Percentiles rank a stretch among this genome's conserved stretches.
Conservation (phyloP, 2,113 vertebrate genomes). For the Petroica traversi region DNA sequence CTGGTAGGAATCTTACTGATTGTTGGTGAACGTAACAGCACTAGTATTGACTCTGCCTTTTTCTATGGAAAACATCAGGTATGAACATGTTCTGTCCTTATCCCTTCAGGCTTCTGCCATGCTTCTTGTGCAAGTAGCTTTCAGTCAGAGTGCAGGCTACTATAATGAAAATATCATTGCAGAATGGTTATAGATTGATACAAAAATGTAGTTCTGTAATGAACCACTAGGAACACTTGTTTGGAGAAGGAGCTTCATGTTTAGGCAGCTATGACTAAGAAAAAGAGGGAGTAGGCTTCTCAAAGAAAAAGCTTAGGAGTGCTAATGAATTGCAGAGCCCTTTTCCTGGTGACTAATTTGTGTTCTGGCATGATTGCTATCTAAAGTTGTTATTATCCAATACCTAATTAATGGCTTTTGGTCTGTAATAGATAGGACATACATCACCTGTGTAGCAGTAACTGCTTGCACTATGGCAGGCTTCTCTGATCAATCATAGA, state of each 20-base stretch:
- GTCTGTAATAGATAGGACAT: not conserved
- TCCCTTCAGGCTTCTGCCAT: not conserved
- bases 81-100: not conserved
- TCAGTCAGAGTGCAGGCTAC: not conserved
- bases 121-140: not conserved
- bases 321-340: not conserved
- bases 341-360: constrained; percentile 33
- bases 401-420: constrained; percentile 31
- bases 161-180: not conserved
- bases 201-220: not conserved
- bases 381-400: not conserved
- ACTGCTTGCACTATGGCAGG: not conserved
- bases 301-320: not conserved
- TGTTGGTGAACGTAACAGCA: constrained; percentile 76
- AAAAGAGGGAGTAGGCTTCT: not conserved
- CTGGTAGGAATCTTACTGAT: constrained; percentile 84
- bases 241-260: not conserved
- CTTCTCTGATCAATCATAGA: not conserved
- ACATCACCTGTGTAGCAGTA: not conserved
- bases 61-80: constrained; percentile 94
- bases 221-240: not conserved
- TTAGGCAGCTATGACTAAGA: not conserved
- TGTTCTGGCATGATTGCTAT: not conserved
- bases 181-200: not conserved
- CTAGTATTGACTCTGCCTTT: constrained; percentile 84